Evolutionary conservation across 1,140 invertebrate species (phyloP), one percentile per base, ranked within the genome.

Genomic region (Cyclina sinensis): DNA sequence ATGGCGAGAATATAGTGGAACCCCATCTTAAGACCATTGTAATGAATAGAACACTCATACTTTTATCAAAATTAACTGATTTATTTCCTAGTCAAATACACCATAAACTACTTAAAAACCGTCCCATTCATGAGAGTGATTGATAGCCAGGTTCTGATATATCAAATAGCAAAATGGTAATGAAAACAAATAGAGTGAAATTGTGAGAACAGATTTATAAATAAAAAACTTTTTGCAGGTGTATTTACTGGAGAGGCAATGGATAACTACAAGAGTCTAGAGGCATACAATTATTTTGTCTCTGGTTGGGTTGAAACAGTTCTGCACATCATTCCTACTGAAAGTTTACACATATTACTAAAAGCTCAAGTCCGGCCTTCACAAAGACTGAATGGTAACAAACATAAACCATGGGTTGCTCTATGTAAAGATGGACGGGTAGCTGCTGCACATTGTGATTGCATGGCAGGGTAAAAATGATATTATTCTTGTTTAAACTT

Each of bases 281-380:
- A 80, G 24, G 88, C 81, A 39, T 65, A 85, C 32, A 85, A 51
- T 16, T 79, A 78, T 51, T 89, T 79, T 21, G 4, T 39, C 35
- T 85, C 81, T 54, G 88, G 88, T 32, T 89, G 88, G 88, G 88
- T 84, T 9, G 37, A 85, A 70, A 84, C 73, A 16, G 46, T 89
- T 4, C 43, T 51, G 3, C 3, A 30, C 18, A 24, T 21, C n/a
- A 79, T 51, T 21, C 30, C 76, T 27, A 54, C 16, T 35, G 27
- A 80, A 0, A 48, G 51, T 51, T 9, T 39, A 35, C 27, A 62
- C 39, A 37, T 48, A 3, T 18, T 78, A 43, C 43, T 88, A 27
- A 46, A 27, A 54, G 74, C 86, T n/a, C 48, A 54, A 80, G 76
- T 87, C 46, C 70, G 24, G 24, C 74, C 86, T 21, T 87, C 86